Percentiles rank a stretch among this genome's conserved stretches.
Evolutionary conservation across 2,888 invertebrate genomes (phyloP).

Genomic region (Hemaris fuciformis): DNA sequence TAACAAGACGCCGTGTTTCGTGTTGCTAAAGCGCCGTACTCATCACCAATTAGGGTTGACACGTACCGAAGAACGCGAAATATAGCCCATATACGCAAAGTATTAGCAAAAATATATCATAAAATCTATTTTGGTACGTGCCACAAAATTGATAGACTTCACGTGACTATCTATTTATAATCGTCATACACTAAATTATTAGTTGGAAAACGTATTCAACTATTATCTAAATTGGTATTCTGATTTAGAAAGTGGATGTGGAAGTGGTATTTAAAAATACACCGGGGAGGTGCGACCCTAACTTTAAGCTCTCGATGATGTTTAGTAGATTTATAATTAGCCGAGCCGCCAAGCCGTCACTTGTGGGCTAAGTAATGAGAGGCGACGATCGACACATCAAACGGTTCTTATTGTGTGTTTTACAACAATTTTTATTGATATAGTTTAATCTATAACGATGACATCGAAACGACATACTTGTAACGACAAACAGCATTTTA

Average conservation of each 20-base stretch:
- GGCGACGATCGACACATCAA: not conserved
- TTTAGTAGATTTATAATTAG: slow-evolving; percentile 81
- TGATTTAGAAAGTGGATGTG: slow-evolving; percentile 47
- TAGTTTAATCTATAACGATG: too few species aligned
- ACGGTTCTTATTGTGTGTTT: too few species aligned
- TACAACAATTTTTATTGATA: too few species aligned
- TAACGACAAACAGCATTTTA: too few species aligned
- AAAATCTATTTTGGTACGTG: not conserved
- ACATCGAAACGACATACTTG: too few species aligned
- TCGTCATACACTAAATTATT: not conserved
- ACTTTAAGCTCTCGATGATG: slow-evolving; percentile 74
- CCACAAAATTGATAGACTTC: not conserved
- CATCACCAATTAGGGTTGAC: not conserved
- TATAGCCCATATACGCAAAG: not conserved
- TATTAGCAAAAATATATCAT: not conserved
- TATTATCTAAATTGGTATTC: slow-evolving; percentile 40
- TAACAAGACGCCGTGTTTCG: not conserved
- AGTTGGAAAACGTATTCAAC: not conserved
- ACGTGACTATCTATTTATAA: not conserved
- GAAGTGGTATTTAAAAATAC: slow-evolving; percentile 69
- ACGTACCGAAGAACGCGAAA: not conserved
- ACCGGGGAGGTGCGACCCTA: slow-evolving; percentile 68
- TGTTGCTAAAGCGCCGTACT: not conserved
- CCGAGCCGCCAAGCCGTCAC: slow-evolving; percentile 58
- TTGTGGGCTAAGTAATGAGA: slow-evolving; percentile 26